Evolutionary conservation across 2,888 invertebrate genomes (phyloP), one percentile per base, ranked within the genome.

Genomic region (Malacosoma neustria): DNA sequence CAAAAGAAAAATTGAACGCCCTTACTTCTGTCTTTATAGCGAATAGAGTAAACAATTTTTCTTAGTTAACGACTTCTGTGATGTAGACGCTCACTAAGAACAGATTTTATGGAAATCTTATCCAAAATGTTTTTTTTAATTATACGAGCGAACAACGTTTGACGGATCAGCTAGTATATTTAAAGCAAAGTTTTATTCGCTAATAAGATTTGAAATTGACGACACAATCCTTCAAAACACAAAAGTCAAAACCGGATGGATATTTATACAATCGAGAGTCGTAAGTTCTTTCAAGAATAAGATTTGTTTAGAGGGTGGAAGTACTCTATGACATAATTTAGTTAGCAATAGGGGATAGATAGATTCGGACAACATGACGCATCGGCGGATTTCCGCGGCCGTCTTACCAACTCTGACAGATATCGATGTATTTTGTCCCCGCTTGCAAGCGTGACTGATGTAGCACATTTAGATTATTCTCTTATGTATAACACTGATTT

Each of bases 251-350:
- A 4, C 22, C 32, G 36, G 13, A 11, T 5, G 22, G 22, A 9
- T 9, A 2, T 22, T 22, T 22, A 22, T 14, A 13, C 32, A 36
- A 37, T 33, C 33, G 11, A 33, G 29, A 37, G 33, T 42, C 46
- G 47, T 49, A 54, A 54, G 54, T 59, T 68, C 51, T 57, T 61
- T 64, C 61, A 57, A 69, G 67, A 62, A 61, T 52, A 63, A 71
- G 71, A 74, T 76, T 72, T 79, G 70, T 75, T 66, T 63, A 60
- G 71, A 70, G 80, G 79, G 74, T 69, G 61, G 52, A 48, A 53
- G 33, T 31, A 30, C 69, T 70, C 69, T 66, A 70, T 69, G 72
- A 74, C 67, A 72, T 75, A 74, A 75, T 72, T 69, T 69, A 57
- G 67, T 68, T 72, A 71, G 67, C 65, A 69, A 63, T 61, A 68